Evolutionary conservation across 2,797 vertebrate genomes (phyloP).

Genomic region (Eospalax fontanierii): DNA sequence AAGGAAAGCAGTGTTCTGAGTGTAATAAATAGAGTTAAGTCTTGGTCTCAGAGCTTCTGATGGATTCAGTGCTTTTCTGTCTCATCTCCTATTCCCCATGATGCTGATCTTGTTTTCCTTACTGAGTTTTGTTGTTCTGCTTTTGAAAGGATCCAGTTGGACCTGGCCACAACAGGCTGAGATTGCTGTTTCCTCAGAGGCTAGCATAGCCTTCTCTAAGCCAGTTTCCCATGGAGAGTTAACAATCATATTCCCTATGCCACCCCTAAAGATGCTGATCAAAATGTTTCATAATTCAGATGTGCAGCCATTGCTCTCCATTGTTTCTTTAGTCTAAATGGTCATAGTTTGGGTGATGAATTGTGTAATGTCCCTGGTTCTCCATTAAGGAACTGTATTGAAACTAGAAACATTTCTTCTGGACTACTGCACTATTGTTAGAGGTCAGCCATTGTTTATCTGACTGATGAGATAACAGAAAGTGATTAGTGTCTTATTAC

Average conservation of each 20-base stretch:
- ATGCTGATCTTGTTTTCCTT: neutral
- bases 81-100: neutral
- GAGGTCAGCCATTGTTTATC: constrained; percentile 21
- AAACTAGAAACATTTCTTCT: constrained; percentile 53
- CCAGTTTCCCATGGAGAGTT: neutral
- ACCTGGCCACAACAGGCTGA: neutral
- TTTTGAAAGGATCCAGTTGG: constrained; percentile 27
- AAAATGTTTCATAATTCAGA: neutral
- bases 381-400: constrained; percentile 61
- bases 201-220: neutral
- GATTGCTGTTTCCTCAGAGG: neutral
- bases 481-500: constrained; percentile 10
- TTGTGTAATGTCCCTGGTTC: constrained; percentile 12
- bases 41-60: neutral
- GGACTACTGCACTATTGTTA: constrained; percentile 34
- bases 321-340: neutral
- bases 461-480: constrained; percentile 18
- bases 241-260: neutral
- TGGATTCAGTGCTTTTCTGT: neutral
- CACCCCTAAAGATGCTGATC: neutral
- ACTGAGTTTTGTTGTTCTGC: neutral
- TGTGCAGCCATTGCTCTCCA: neutral
- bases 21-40: neutral
- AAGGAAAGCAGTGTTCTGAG: too few species aligned
- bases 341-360: neutral